These are phyloP conservation scores for Amphilophus citrinellus DNA, from an alignment of 2,113 vertebrate species.

Conservation along the genomic window DNA sequence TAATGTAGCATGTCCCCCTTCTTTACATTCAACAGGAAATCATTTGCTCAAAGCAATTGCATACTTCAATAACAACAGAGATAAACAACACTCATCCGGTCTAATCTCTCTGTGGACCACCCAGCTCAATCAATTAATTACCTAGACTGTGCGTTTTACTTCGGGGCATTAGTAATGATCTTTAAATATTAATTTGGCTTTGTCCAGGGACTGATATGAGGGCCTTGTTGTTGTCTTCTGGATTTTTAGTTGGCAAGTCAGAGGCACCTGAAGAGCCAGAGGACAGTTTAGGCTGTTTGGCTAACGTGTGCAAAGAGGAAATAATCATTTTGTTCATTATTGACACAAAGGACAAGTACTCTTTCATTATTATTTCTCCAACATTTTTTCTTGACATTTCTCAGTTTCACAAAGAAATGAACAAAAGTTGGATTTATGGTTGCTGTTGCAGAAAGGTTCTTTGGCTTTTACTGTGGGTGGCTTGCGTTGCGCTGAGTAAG, in stretches of 20 bases:
- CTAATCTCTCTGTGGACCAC: conserved; percentile 73
- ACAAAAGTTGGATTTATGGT: conserved; percentile 29
- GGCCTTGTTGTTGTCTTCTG: conserved; percentile 69
- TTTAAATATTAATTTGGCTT: conserved; percentile 92
- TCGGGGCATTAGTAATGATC: conserved; percentile 88
- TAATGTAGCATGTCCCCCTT: conserved; percentile 34
- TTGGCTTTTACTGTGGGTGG: conserved; percentile 42
- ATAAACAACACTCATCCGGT: conserved; percentile 80
- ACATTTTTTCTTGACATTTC: neutral
- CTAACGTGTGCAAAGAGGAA: neutral
- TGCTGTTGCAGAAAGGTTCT: conserved; percentile 12
- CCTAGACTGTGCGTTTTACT: conserved; percentile 85
- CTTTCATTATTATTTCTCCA: neutral
- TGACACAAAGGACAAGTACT: conserved; percentile 6
- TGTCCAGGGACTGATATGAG: conserved; percentile 83
- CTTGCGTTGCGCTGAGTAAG: conserved; percentile 58
- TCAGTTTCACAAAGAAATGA: conserved; percentile 30
- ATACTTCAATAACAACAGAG: conserved; percentile 78
- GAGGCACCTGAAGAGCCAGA: conserved; percentile 48
- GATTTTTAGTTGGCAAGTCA: conserved; percentile 43
- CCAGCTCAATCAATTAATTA: conserved; percentile 87
- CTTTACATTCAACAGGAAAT: conserved; percentile 76
- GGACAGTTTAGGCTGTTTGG: conserved; percentile 33
- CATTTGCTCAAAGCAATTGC: conserved; percentile 71
- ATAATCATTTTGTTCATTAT: conserved; percentile 13